These are phyloP conservation scores for Choristoneura rosaceana DNA, from an alignment of 2,888 invertebrate genomes.

Conservation along the genomic window DNA sequence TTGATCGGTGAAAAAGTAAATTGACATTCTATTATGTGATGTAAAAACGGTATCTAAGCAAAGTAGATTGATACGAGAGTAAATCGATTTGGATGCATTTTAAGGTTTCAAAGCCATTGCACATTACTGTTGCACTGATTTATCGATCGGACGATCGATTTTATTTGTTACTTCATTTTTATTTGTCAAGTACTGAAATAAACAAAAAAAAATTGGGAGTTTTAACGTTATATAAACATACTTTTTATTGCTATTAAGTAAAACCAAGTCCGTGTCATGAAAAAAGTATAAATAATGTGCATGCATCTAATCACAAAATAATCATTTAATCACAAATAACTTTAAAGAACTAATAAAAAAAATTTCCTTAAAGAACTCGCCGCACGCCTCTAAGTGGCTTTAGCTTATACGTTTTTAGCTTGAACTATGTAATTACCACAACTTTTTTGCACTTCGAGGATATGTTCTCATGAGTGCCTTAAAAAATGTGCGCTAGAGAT, in stretches of 20 bases:
- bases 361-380: not conserved
- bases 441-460: slow-evolving; percentile 32
- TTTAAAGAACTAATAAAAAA: not conserved
- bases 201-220: too few species aligned
- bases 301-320: not conserved
- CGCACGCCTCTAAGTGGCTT: slow-evolving; percentile 1
- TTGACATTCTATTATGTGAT: not conserved
- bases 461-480: slow-evolving; percentile 30
- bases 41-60: not conserved
- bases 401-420: not conserved
- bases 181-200: too few species aligned
- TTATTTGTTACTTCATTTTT: not conserved
- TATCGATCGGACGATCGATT: not conserved
- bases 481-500: slow-evolving; percentile 23
- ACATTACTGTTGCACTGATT: not conserved
- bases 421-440: slow-evolving; percentile 38
- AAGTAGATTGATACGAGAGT: not conserved
- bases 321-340: not conserved
- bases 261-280: not conserved
- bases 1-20: not conserved
- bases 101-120: not conserved
- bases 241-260: not conserved
- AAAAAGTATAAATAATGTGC: not conserved
- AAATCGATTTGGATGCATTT: slow-evolving; percentile 2
- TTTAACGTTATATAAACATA: too few species aligned